Evolutionary conservation across 2,797 vertebrate species (phyloP).

Genomic region (Naso thynnoides): DNA sequence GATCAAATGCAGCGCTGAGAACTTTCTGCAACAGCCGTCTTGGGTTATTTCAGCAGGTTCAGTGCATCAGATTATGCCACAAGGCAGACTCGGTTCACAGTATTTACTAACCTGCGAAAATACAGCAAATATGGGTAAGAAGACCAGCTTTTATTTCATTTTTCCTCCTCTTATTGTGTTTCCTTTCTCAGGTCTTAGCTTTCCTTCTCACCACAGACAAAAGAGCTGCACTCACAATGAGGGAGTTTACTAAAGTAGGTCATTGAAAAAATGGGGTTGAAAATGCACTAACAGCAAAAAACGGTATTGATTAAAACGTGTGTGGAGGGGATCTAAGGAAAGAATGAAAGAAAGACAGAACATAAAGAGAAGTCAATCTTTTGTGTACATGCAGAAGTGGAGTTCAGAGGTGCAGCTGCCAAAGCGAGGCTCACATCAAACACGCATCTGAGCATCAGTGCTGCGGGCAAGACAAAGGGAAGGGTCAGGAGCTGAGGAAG

Average conservation of each 20-base stretch:
- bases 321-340: neutral
- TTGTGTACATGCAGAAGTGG: neutral
- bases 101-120: slow-evolving; percentile 25
- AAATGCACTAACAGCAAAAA: slow-evolving; percentile 36
- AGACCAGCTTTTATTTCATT: slow-evolving; percentile 20
- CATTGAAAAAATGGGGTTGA: slow-evolving; percentile 33
- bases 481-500: neutral
- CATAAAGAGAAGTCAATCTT: neutral
- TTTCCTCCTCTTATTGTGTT: neutral
- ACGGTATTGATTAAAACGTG: slow-evolving; percentile 39
- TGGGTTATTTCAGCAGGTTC: slow-evolving; percentile 8
- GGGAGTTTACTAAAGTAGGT: slow-evolving; percentile 59
- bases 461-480: slow-evolving; percentile 10
- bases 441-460: neutral
- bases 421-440: slow-evolving; percentile 34
- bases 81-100: slow-evolving; percentile 4
- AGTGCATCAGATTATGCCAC: slow-evolving; percentile 5
- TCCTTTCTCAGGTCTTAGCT: slow-evolving; percentile 22
- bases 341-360: neutral
- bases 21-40: neutral
- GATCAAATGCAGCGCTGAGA: slow-evolving; percentile 34
- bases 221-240: slow-evolving; percentile 15
- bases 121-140: slow-evolving; percentile 12
- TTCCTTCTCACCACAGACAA: neutral
- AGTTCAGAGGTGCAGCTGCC: slow-evolving; percentile 41